phyloP scores from a whole-genome alignment of 2,797 vertebrate species.

The Pogoniulus pusillus region DNA sequence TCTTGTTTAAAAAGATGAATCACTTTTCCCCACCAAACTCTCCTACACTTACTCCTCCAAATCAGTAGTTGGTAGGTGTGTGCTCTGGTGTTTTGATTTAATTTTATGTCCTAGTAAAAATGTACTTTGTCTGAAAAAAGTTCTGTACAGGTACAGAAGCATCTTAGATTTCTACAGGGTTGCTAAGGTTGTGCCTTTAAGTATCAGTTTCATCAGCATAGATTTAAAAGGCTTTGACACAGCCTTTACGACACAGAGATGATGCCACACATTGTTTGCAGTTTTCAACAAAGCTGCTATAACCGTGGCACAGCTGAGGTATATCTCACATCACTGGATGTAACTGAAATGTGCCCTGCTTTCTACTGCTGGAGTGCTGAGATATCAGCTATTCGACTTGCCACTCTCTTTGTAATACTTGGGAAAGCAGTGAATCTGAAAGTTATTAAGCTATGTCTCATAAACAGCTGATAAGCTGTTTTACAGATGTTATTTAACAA shows the following conservation, averaged over 20 bases:
- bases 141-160: not conserved
- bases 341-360: not conserved
- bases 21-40: not conserved
- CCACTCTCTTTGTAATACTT: not conserved
- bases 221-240: not conserved
- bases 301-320: not conserved
- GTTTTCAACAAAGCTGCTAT: not conserved
- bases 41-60: not conserved
- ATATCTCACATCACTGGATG: not conserved
- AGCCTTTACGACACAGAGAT: not conserved
- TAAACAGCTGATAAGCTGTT: not conserved
- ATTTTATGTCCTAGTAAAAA: constrained; percentile 31
- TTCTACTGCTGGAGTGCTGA: not conserved
- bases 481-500: not conserved
- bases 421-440: not conserved
- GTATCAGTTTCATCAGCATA: not conserved
- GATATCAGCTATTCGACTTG: not conserved
- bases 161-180: not conserved
- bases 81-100: not conserved
- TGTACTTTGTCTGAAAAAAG: not conserved
- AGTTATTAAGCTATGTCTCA: not conserved
- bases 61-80: not conserved
- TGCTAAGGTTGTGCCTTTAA: not conserved
- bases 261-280: not conserved
- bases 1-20: not conserved